These are phyloP conservation scores for Heliconius sara DNA, from an alignment of 2,888 invertebrate species.

Conservation along the genomic window DNA sequence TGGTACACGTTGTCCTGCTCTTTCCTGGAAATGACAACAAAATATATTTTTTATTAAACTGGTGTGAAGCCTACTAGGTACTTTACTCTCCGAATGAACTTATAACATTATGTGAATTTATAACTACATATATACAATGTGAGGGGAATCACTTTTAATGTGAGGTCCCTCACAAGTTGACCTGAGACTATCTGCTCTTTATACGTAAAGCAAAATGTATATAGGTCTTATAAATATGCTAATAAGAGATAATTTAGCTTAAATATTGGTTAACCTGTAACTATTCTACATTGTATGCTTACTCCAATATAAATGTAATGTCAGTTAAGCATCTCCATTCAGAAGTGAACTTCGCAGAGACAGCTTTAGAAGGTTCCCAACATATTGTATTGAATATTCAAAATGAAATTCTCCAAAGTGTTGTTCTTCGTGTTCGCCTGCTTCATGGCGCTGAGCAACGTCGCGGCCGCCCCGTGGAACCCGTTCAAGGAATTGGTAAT, in stretches of 20 bases:
- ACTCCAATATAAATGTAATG: neutral
- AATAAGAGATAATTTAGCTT: neutral
- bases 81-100: neutral
- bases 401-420: conserved; percentile 61
- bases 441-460: conserved; percentile 55
- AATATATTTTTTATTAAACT: neutral
- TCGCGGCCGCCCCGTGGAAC: conserved; percentile 60
- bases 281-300: neutral
- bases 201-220: neutral
- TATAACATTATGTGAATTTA: too few relatives aligned
- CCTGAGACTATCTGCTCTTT: neutral
- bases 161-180: conserved; percentile 30
- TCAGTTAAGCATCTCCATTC: neutral
- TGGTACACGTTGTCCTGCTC: conserved; percentile 49
- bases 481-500: conserved; percentile 64
- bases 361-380: neutral
- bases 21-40: conserved; percentile 48
- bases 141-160: conserved; percentile 32
- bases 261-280: neutral
- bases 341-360: neutral
- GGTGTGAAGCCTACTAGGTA: too few relatives aligned
- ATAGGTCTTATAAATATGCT: neutral
- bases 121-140: neutral
- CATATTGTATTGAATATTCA: neutral
- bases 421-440: conserved; percentile 60